These are phyloP conservation scores for Pterois miles DNA, from an alignment of 2,797 vertebrate species.

Conservation along the genomic window DNA sequence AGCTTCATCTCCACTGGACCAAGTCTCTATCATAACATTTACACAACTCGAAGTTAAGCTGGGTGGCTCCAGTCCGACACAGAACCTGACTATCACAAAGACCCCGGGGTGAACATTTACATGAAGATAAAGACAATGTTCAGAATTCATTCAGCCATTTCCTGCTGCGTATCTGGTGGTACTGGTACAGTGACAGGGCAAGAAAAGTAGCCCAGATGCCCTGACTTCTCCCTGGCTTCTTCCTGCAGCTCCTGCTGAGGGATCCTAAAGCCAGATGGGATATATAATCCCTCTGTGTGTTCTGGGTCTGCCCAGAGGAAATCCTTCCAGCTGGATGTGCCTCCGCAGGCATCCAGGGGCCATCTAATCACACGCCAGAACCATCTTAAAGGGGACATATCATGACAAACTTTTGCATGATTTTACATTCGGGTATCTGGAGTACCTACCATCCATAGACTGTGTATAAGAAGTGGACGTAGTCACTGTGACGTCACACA, in stretches of 20 bases:
- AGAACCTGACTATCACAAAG: background rate
- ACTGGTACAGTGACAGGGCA: background rate
- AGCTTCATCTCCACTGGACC: background rate
- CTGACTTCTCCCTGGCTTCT: background rate
- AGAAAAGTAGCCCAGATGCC: background rate
- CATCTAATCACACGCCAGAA: background rate
- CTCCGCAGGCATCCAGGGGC: background rate
- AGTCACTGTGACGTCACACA: too few species aligned
- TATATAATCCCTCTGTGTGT: slow-evolving; percentile 24
- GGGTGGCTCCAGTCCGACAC: too few species aligned
- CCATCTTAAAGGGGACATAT: background rate
- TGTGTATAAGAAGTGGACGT: too few species aligned
- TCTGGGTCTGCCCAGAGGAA: slow-evolving; percentile 14
- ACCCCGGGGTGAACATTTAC: background rate
- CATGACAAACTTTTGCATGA: too few species aligned
- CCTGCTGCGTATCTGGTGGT: background rate
- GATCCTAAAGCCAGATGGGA: slow-evolving; percentile 35
- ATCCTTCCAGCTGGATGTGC: slow-evolving; percentile 18
- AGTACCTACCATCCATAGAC: too few species aligned
- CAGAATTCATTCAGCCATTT: background rate
- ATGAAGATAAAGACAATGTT: background rate
- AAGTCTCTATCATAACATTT: background rate
- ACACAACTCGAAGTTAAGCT: background rate
- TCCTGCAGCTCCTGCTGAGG: slow-evolving; percentile 14
- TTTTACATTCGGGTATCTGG: fast-evolving